phyloP scores from a whole-genome alignment of 2,113 vertebrate species.

The Acanthisitta chloris region DNA sequence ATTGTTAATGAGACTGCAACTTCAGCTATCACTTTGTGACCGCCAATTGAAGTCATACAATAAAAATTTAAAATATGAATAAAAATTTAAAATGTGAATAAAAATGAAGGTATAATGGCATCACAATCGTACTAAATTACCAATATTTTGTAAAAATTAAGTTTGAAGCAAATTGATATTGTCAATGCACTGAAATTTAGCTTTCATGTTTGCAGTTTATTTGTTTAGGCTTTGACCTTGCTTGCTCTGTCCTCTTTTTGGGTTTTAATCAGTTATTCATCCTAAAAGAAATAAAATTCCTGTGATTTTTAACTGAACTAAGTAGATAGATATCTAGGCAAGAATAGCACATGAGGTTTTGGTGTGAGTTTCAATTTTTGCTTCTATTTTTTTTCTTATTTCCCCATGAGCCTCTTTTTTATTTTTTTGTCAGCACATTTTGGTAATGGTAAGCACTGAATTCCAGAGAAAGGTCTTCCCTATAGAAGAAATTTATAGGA shows the following conservation, averaged over 20 bases:
- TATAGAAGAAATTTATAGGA: background rate
- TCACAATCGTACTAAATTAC: background rate
- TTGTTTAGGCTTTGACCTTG: background rate
- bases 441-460: background rate
- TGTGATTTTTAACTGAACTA: background rate
- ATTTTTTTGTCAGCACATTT: background rate
- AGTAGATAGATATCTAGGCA: background rate
- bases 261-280: background rate
- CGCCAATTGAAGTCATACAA: background rate
- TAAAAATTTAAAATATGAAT: background rate
- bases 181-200: background rate
- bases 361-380: background rate
- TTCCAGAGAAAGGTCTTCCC: background rate
- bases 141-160: background rate
- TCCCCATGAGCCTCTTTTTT: background rate
- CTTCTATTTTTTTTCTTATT: rapidly evolving
- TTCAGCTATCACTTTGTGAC: background rate
- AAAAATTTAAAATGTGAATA: background rate
- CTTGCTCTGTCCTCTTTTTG: background rate
- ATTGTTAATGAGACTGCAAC: constrained; percentile 20
- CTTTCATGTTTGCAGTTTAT: background rate
- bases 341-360: background rate
- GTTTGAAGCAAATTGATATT: background rate
- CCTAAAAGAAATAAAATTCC: background rate
- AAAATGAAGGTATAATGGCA: background rate